Evolutionary conservation across 1,140 invertebrate species (phyloP).

Genomic region (Ganaspis sp.): DNA sequence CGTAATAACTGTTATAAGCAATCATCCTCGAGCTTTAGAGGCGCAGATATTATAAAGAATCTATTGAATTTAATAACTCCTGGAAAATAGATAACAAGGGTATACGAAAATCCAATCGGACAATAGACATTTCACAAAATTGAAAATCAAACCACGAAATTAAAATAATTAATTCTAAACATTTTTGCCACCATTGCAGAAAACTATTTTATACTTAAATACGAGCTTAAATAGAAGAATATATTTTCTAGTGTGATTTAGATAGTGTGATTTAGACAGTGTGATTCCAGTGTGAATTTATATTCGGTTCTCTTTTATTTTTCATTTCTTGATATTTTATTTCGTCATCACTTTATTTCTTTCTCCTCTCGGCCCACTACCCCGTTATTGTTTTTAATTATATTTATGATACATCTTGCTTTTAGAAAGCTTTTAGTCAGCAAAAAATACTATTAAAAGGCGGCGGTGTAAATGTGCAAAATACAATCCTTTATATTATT

Average conservation of each 20-base stretch:
- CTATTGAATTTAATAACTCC: background rate
- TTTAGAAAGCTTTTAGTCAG: background rate
- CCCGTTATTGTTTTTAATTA: background rate
- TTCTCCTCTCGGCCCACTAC: background rate
- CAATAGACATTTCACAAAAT: too few species aligned
- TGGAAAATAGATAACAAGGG: background rate
- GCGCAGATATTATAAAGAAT: background rate
- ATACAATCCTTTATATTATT: background rate
- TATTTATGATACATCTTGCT: background rate
- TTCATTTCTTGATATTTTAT: too few species aligned
- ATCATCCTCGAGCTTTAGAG: background rate
- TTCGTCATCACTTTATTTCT: background rate
- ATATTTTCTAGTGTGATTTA: too few species aligned
- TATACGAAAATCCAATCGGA: too few species aligned
- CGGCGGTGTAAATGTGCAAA: background rate
- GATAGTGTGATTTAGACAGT: too few species aligned
- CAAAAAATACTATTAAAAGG: background rate
- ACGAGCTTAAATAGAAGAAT: too few species aligned
- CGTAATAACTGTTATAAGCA: constrained; percentile 5
- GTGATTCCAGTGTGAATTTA: too few species aligned
- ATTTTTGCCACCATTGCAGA: too few species aligned
- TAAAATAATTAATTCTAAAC: too few species aligned
- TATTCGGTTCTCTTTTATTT: too few species aligned
- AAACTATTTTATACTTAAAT: too few species aligned
- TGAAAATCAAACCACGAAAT: too few species aligned